A percentile compares a stretch with the other conserved stretches of the same genome.
phyloP scores from a whole-genome alignment of 1,140 invertebrate species.

The Rhopalosiphum padi region DNA sequence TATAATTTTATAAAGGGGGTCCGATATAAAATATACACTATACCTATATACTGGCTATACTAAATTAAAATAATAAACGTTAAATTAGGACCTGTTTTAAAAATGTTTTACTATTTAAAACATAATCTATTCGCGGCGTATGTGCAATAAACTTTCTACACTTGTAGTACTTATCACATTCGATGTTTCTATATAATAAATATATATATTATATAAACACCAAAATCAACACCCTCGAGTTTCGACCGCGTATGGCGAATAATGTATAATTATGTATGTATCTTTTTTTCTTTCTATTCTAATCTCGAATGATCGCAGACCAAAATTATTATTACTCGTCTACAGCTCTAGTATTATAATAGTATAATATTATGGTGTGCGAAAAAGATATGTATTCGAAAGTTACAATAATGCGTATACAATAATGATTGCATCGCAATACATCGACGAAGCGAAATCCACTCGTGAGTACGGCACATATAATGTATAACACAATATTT shows the following conservation, averaged over 20 bases:
- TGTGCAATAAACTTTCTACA: background rate
- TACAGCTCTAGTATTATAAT: background rate
- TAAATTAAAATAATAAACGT: constrained; percentile 3
- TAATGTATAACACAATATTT: background rate
- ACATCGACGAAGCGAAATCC: background rate
- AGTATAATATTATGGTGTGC: background rate
- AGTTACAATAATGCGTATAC: background rate
- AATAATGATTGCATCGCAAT: background rate
- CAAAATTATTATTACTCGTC: background rate
- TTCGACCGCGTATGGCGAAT: background rate
- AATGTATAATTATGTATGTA: background rate
- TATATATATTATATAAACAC: background rate
- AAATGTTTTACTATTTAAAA: background rate
- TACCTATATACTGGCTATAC: background rate
- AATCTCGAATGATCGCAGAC: background rate
- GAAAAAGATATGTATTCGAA: background rate
- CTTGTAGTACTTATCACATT: background rate
- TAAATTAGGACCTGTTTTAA: constrained; percentile 15
- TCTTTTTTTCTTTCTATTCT: background rate
- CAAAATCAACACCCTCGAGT: background rate
- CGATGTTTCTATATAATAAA: too few relatives aligned
- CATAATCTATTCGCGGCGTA: background rate
- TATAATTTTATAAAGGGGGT: background rate
- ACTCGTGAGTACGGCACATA: background rate
- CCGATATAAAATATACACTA: background rate